Base-by-base conservation (phyloP, 2,888 invertebrate genomes). In the Trichopria drosophilae region DNA sequence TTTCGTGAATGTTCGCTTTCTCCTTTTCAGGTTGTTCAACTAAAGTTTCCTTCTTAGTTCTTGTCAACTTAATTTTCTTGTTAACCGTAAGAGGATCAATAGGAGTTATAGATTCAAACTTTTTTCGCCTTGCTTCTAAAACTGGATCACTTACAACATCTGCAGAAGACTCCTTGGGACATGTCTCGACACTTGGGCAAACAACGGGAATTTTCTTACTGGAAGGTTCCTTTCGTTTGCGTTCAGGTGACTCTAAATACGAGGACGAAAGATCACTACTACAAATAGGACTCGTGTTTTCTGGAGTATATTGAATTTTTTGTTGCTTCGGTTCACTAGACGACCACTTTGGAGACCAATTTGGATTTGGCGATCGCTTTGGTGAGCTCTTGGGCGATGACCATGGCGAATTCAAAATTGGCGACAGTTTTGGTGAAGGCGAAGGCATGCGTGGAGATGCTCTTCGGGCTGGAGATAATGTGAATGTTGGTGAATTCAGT, bases 101-200 rank as follows among this genome's bases (percentile, higher is more conserved):
- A 51, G 76, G 77, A 31, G 60, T 64, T 19, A 75, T 76, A 4
- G 73, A 71, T 64, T 82, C 80, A 64, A 82, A 81, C 60, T 82
- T 82, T 29, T 69, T 72, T 50, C 76, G 75, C 15, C 82, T 69
- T 0, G 81, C 81, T 57, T 80, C 81, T 36, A 81, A 64, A 22
- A 81, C 64, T 0, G 79, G 78, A 66, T 81, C n/a, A n/a, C n/a
- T n/a, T n/a, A n/a, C 79, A 37, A 61, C 51, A 1, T 29, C 22
- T 4, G 22, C 18, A 13, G 18, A 24, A 7, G 10, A 31, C 5
- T 53, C 51, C 26, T 47, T 54, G 2, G 16, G 18, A n/a, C 31
- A 3, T 23, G 44, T 37, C 4, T 12, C 18, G 4, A 19, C 16
- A 31, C 41, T 32, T 3, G 37, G 15, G 9, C 5, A 26, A 37